A percentile compares a stretch with the other conserved stretches of the same genome.
These are phyloP conservation scores for Parasteatoda lunata DNA, from an alignment of 2,888 invertebrate genomes.

Conservation along the genomic window DNA sequence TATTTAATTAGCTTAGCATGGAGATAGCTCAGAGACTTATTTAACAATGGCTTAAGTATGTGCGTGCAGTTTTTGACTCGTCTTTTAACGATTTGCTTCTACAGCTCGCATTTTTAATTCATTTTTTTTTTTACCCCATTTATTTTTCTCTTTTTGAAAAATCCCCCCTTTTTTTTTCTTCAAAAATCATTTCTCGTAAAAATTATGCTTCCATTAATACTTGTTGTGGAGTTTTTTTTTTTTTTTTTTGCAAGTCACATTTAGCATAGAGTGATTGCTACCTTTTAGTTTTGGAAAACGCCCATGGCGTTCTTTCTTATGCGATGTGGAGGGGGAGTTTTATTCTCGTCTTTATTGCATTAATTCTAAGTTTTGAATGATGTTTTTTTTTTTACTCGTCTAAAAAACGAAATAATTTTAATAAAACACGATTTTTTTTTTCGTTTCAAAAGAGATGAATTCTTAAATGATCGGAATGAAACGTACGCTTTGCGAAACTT, in stretches of 20 bases:
- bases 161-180: not conserved
- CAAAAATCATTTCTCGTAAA: slow-evolving; percentile 39
- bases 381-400: not conserved
- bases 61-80: slow-evolving; percentile 51
- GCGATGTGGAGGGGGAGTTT: slow-evolving; percentile 36
- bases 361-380: slow-evolving; percentile 10
- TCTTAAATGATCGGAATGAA: not conserved
- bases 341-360: slow-evolving; percentile 9
- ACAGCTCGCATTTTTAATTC: not conserved
- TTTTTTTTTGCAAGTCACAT: slow-evolving; percentile 25
- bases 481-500: too few species aligned
- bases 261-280: not conserved
- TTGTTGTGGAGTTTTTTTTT: slow-evolving; percentile 8
- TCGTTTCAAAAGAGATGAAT: not conserved
- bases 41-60: slow-evolving; percentile 63
- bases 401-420: not conserved
- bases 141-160: slow-evolving; percentile 14
- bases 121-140: not conserved
- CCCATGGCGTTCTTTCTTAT: slow-evolving; percentile 39
- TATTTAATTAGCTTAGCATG: slow-evolving; percentile 65
- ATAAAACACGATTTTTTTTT: not conserved
- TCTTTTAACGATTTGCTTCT: slow-evolving; percentile 54
- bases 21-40: slow-evolving; percentile 59
- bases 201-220: slow-evolving; percentile 44
- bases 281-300: slow-evolving; percentile 31